These are phyloP conservation scores for Brienomyrus brachyistius DNA, from an alignment of 2,113 vertebrate species.

Conservation along the genomic window DNA sequence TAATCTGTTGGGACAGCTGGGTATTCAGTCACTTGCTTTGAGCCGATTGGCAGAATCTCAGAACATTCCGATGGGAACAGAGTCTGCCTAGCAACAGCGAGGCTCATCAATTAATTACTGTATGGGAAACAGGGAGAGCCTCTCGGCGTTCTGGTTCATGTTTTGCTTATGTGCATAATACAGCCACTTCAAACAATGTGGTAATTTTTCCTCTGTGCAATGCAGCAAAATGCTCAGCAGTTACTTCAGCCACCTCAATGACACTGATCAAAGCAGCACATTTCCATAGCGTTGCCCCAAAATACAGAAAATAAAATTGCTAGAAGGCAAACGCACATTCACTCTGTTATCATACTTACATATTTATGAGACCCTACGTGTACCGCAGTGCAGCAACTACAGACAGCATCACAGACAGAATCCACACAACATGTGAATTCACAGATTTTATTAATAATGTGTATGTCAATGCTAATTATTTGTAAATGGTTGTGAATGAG, in stretches of 20 bases:
- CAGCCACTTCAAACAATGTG: background rate
- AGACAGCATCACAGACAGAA: background rate
- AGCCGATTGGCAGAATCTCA: background rate
- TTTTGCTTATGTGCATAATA: background rate
- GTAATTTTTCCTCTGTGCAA: background rate
- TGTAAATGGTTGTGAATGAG: background rate
- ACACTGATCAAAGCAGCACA: background rate
- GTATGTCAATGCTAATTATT: background rate
- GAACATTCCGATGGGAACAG: background rate
- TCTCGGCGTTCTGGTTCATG: background rate
- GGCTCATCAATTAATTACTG: conserved; percentile 1
- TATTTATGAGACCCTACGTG: background rate
- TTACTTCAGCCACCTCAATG: background rate
- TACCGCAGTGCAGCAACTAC: background rate
- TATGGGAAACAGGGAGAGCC: background rate
- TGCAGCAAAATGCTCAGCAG: background rate
- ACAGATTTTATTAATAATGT: background rate
- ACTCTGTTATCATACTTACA: background rate
- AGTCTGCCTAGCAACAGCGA: background rate
- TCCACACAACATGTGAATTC: background rate
- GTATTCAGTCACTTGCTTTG: background rate
- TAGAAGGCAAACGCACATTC: background rate
- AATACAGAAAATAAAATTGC: background rate
- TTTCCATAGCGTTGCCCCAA: no score
- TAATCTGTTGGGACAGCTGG: background rate